These are phyloP conservation scores for Mycalesis mineus DNA, from an alignment of 2,888 invertebrate genomes.

Conservation along the genomic window DNA sequence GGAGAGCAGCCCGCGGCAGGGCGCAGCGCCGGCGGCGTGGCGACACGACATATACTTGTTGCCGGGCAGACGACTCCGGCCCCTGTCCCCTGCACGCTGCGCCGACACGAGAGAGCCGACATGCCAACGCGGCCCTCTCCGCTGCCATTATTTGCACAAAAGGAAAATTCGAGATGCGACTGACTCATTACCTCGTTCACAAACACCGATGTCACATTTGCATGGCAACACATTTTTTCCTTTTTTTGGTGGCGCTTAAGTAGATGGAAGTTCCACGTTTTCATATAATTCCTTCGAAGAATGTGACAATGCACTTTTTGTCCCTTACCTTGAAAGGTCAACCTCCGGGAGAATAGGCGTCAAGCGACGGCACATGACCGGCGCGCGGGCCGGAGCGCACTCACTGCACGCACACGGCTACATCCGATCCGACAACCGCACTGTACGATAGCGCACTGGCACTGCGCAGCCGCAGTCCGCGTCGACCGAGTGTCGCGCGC, in stretches of 20 bases:
- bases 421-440: slow-evolving; percentile 65
- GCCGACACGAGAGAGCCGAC: slow-evolving; percentile 24
- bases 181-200: slow-evolving; percentile 63
- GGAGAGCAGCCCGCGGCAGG: slow-evolving; percentile 29
- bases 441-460: slow-evolving; percentile 51
- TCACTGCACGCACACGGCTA: slow-evolving; percentile 66
- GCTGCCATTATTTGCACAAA: slow-evolving; percentile 58
- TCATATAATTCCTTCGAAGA: slow-evolving; percentile 29
- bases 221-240: slow-evolving; percentile 40
- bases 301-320: slow-evolving; percentile 39
- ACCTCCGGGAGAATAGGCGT: slow-evolving; percentile 44
- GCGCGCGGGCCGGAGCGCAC: slow-evolving; percentile 51
- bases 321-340: slow-evolving; percentile 55
- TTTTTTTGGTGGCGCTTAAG: slow-evolving; percentile 22
- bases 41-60: slow-evolving; percentile 35
- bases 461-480: slow-evolving; percentile 29
- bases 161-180: slow-evolving; percentile 73
- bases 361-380: slow-evolving; percentile 41
- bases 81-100: slow-evolving; percentile 18
- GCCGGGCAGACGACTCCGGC: slow-evolving; percentile 35
- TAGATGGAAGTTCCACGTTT: slow-evolving; percentile 2
- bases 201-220: slow-evolving; percentile 39
- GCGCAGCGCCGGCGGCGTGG: slow-evolving; percentile 23
- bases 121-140: slow-evolving; percentile 51
- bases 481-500: slow-evolving; percentile 52